A percentile compares a stretch with the other conserved stretches of the same genome.
Evolutionary conservation across 2,113 vertebrate genomes (phyloP).

Genomic region (Platycercus adscitus): DNA sequence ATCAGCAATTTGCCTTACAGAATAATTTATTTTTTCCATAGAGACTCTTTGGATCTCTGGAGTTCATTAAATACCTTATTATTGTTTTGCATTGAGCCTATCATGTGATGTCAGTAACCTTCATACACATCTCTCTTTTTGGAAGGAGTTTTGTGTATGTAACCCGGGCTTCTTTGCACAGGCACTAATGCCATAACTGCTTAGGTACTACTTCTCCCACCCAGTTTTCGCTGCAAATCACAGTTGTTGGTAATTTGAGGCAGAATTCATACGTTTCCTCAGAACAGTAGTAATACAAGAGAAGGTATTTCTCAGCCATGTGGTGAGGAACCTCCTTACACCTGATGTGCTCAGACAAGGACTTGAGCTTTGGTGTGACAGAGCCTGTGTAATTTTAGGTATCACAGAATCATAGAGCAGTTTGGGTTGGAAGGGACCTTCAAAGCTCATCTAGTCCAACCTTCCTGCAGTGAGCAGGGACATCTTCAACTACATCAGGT

Average conservation of each 20-base stretch:
- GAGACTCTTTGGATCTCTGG: not conserved
- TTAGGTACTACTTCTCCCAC: not conserved
- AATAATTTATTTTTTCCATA: not conserved
- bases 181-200: accelerated
- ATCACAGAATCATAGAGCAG: not conserved
- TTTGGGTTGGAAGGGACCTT: not conserved
- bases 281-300: accelerated
- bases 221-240: not conserved
- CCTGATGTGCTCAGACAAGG: accelerated
- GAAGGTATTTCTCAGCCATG: not conserved
- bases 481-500: not conserved
- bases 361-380: not conserved
- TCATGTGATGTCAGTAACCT: not conserved
- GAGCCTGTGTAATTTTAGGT: accelerated
- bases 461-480: not conserved
- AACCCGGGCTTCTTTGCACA: not conserved
- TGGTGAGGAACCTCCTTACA: not conserved
- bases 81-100: not conserved
- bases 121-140: not conserved
- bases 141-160: not conserved
- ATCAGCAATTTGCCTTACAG: not conserved
- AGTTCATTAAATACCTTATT: not conserved
- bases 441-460: not conserved
- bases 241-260: not conserved
- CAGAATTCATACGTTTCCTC: not conserved